phyloP scores from a whole-genome alignment of 2,797 vertebrate species.

The Microctenopoma steveboyesi region DNA sequence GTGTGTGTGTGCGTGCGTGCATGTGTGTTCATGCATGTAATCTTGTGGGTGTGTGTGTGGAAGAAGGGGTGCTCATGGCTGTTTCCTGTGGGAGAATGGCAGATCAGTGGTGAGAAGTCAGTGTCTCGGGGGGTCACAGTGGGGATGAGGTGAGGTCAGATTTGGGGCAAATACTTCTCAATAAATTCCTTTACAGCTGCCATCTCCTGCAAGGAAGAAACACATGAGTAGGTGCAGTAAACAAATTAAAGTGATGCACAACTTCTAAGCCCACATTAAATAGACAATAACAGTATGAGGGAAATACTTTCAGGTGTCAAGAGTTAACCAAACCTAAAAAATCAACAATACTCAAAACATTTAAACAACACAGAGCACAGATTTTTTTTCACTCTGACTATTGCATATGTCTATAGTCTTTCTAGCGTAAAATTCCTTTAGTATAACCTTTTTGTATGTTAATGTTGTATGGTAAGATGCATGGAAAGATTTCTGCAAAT shows the following conservation, averaged over 20 bases:
- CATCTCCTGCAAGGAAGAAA: conserved; percentile 89
- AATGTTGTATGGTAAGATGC: background rate
- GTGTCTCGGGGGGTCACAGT: conserved; percentile 53
- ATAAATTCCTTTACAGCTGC: conserved; percentile 95
- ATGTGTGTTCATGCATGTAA: conserved; percentile 28
- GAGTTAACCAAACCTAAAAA: background rate
- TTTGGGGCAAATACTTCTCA: conserved; percentile 93
- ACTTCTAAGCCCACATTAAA: background rate
- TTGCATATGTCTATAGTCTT: background rate
- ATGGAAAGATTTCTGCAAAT: too few species aligned
- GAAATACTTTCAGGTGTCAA: background rate
- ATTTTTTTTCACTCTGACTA: background rate
- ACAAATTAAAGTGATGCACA: background rate
- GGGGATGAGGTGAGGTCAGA: conserved; percentile 85
- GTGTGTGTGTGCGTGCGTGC: conserved; percentile 35
- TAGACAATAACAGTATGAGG: background rate
- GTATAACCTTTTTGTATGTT: background rate
- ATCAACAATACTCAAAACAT: background rate
- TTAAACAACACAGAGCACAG: background rate
- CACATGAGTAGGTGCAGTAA: background rate
- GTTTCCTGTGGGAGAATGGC: conserved; percentile 85
- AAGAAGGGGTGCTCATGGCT: conserved; percentile 80
- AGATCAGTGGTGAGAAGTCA: conserved; percentile 83
- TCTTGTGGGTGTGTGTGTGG: conserved; percentile 40
- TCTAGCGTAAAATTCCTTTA: background rate